These are phyloP conservation scores for Leptodactylus fuscus DNA, from an alignment of 2,113 vertebrate genomes.

Conservation along the genomic window DNA sequence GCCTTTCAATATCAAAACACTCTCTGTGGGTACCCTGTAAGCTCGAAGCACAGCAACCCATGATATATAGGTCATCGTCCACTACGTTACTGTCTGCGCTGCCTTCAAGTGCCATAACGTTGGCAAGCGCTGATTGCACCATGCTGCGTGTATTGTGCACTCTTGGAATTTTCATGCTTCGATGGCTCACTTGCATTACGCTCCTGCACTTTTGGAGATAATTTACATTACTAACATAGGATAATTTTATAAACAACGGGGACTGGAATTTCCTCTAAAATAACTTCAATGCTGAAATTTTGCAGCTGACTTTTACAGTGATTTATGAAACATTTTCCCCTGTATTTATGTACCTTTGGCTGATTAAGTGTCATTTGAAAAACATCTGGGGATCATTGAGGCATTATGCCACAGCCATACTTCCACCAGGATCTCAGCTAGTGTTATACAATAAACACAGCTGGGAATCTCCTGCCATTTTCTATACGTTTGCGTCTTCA, in stretches of 20 bases:
- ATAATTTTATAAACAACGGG: constrained; percentile 55
- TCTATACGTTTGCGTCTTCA: background rate
- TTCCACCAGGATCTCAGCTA: constrained; percentile 53
- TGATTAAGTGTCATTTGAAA: constrained; percentile 56
- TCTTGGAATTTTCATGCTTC: constrained; percentile 35
- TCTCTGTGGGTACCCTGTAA: constrained; percentile 26
- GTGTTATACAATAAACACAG: constrained; percentile 58
- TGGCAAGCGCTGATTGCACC: constrained; percentile 17
- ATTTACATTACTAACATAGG: constrained; percentile 45
- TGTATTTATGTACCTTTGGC: constrained; percentile 40
- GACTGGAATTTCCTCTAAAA: constrained; percentile 56
- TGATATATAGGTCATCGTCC: constrained; percentile 53
- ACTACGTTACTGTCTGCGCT: constrained; percentile 5
- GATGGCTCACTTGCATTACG: constrained; percentile 46
- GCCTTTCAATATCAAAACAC: constrained; percentile 44
- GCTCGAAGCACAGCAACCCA: constrained; percentile 36
- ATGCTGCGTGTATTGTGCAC: constrained; percentile 30
- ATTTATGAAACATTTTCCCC: constrained; percentile 53
- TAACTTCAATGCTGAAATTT: constrained; percentile 47
- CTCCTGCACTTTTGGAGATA: constrained; percentile 37
- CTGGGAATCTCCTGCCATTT: constrained; percentile 40
- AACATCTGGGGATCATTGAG: constrained; percentile 59
- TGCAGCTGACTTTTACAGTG: constrained; percentile 42
- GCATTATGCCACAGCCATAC: constrained; percentile 46
- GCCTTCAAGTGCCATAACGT: constrained; percentile 8